phyloP scores from a whole-genome alignment of 2,113 vertebrate genomes.

The human (Homo sapiens) region GRCh38 chr1:2542501-2543000 shows the following conservation, averaged over 20 bases:
- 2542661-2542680: no score
- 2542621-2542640: background rate
- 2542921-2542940: background rate
- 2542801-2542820: background rate
- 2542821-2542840: background rate
- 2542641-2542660: background rate
- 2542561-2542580: background rate
- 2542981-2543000: background rate
- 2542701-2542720: background rate
- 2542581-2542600: background rate
- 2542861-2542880: background rate
- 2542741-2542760: background rate
- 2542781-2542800: background rate
- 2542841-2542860: background rate
- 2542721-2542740: accelerated
- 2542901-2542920: background rate
- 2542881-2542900: background rate
- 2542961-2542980: no score
- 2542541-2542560: background rate
- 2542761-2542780: background rate
- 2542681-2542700: no score
- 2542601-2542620: background rate
- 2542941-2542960: no score
- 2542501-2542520: conserved; percentile 71
- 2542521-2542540: conserved; percentile 72